Evolutionary conservation across 2,888 invertebrate species (phyloP), one percentile per base, ranked within the genome.

Genomic region (Stenolophus ochropezus): DNA sequence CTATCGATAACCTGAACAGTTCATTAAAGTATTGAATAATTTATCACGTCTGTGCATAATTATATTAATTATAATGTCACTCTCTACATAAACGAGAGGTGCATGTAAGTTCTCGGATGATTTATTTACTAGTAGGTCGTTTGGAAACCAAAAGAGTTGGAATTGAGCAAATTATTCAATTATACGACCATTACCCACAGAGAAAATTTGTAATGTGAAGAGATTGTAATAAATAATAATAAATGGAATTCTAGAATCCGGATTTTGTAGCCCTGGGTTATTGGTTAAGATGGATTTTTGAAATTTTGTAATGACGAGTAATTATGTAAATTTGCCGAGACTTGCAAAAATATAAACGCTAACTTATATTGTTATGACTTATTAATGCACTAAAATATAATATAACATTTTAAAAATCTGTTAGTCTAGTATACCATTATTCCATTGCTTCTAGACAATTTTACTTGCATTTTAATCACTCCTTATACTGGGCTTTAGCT

Each of bases 1-100:
- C 42, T 56, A 77, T 61, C 77, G 61, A 77, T 77, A 61, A 77
- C 21, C 14, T 53, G 58, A 58, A 77, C 61, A 77, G 58, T 33
- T 42, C 56, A 77, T 77, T 77, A 77, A 77, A 56, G 58, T 77
- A 33, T 18, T 77, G 77, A 58, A 77, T 77, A 77, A 77, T 77
- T 58, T 77, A 77, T 77, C 42, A 61, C 47, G 47, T 77, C 77
- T 42, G 53, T 61, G 61, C 61, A 77, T 77, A 77, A 77, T 77
- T 77, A 77, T 77, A 77, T 77, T 58, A 58, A 77, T 77, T 77
- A 77, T 77, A 42, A 77, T 77, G 77, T 77, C 77, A 77, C 18
- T 77, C 77, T 33, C 20, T 42, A 23, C 77, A 77, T 77, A 77
- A 77, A 42, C 77, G 33, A 77, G 47, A 49, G 20, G 47, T 77